Base-by-base conservation (phyloP, 2,888 invertebrate species). In the Hypolimnas misippus region DNA sequence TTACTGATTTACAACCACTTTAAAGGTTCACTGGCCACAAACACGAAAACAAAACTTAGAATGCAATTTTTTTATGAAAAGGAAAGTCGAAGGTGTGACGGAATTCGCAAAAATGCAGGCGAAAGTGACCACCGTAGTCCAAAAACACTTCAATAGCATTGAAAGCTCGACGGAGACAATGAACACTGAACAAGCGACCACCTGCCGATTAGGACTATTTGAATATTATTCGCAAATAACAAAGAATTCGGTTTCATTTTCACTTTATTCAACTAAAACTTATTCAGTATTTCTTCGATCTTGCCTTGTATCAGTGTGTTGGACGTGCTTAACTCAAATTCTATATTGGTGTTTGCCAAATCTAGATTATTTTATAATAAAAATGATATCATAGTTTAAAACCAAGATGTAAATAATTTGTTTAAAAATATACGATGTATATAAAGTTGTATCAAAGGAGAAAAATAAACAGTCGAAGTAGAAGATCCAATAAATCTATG, bases 201-300 rank as follows among this genome's bases (percentile, higher is more conserved):
- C 90, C 90, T 85, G 86, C 81, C 66, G 89, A 79, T 83, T 69
- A 66, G 68, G 66, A 70, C 74, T 69, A 85, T 89, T 89, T 87
- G 86, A 86, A 90, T 89, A 88, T 86, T 87, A 87, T 90, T 89
- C 81, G 86, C 85, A 79, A 79, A 77, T 69, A 71, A 76, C 74
- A 76, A 78, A 71, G 74, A 68, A 62, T 62, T 55, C 54, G 65
- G 77, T 82, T 87, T 86, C 85, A 77, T 74, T 89, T 86, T 84
- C 86, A 77, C 73, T 78, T 80, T 67, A 73, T 69, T 70, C 68
- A 57, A 60, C 62, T 67, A 67, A 44, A 58, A 70, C 58, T 63
- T 52, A 71, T 70, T 79, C 81, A 86, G 88, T 89, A 72, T 72
- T 74, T 70, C 70, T 63, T 71, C 72, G 75, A 73, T 71, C 72